phyloP scores from a whole-genome alignment of 1,140 invertebrate genomes.

The Dolichoris vasculosae region DNA sequence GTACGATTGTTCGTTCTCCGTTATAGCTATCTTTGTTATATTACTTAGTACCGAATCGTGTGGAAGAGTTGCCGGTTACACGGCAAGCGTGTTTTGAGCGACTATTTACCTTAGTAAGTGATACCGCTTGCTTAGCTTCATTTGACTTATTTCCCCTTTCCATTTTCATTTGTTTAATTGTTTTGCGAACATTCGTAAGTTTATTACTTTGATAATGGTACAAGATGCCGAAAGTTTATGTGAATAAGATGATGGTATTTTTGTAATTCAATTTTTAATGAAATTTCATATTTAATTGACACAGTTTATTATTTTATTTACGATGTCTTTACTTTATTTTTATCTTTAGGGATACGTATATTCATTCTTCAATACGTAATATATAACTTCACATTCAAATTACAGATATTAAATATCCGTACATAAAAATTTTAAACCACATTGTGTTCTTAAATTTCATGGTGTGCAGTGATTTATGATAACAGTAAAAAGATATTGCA shows the following conservation, averaged over 20 bases:
- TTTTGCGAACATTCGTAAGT: too few species aligned
- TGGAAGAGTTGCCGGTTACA: too few species aligned
- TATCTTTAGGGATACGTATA: neutral
- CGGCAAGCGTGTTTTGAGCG: too few species aligned
- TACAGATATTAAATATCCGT: conserved; percentile 17
- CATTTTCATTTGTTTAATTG: too few species aligned
- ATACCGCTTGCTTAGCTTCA: too few species aligned
- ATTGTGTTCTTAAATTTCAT: conserved; percentile 33
- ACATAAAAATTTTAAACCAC: conserved; percentile 25
- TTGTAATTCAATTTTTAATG: too few species aligned
- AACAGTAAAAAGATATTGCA: conserved; percentile 21
- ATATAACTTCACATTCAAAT: conserved; percentile 27
- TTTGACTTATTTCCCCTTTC: neutral
- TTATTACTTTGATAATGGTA: neutral
- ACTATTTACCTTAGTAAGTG: too few species aligned
- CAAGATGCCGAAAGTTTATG: too few species aligned
- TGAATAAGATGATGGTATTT: too few species aligned
- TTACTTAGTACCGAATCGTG: too few species aligned
- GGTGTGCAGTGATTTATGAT: conserved; percentile 30
- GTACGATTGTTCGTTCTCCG: too few species aligned
- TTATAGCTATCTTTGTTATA: too few species aligned
- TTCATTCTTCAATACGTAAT: neutral
- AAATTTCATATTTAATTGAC: neutral
- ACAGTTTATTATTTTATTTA: neutral
- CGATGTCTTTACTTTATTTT: neutral